These are phyloP conservation scores for Eurosta solidaginis DNA, from an alignment of 1,140 invertebrate species.

Conservation along the genomic window DNA sequence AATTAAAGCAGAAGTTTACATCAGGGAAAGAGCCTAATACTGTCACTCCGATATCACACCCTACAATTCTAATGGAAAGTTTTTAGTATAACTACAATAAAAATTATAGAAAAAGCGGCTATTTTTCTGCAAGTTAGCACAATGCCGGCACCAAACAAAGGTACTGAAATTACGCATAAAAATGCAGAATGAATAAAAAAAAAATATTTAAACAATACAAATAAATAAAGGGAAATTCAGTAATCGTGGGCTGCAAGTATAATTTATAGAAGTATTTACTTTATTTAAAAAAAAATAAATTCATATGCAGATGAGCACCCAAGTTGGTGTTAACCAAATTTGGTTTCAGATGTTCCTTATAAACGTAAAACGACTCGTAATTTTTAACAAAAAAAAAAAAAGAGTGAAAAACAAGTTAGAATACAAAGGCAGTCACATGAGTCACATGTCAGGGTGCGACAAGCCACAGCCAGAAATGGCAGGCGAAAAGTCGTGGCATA, in stretches of 20 bases:
- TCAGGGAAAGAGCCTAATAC: too few relatives aligned
- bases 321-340: neutral
- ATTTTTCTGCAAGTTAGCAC: too few relatives aligned
- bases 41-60: too few relatives aligned
- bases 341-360: neutral
- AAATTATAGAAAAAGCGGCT: too few relatives aligned
- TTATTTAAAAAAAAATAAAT: neutral
- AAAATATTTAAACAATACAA: too few relatives aligned
- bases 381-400: neutral
- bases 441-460: constrained; percentile 18
- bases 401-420: neutral
- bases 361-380: neutral
- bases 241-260: neutral
- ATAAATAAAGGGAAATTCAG: neutral
- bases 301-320: constrained; percentile 12
- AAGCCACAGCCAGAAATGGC: neutral
- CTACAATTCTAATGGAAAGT: too few relatives aligned
- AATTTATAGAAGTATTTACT: neutral
- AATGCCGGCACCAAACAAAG: too few relatives aligned
- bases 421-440: neutral
- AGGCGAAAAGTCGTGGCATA: neutral
- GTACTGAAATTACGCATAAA: too few relatives aligned
- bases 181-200: too few relatives aligned
- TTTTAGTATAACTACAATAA: too few relatives aligned
- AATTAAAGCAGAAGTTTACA: too few relatives aligned